Evolutionary conservation across 1,140 invertebrate genomes (phyloP).

Genomic region (Drosophila melanogaster): DNA sequence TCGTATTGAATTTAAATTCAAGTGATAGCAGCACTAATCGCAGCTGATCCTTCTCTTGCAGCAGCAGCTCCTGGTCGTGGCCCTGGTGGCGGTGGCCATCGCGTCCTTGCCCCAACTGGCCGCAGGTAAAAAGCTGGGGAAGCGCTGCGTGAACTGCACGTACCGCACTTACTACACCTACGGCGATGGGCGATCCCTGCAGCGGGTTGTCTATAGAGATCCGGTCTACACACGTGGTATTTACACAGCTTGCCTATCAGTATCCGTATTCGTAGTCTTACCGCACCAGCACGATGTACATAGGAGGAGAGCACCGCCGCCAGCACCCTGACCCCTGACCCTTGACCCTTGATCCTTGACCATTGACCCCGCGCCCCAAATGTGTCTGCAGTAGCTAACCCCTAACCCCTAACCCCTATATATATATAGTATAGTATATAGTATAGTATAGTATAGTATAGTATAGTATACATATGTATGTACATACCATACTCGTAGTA

Average conservation of each 20-base stretch:
- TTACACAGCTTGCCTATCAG: conserved; percentile 23
- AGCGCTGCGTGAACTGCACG: conserved; percentile 71
- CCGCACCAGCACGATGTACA: conserved; percentile 27
- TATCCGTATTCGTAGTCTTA: neutral
- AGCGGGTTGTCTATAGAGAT: conserved; percentile 70
- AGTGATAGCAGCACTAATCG: no score
- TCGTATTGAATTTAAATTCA: no score
- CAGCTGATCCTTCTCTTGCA: conserved; percentile 12
- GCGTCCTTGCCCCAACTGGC: conserved; percentile 34
- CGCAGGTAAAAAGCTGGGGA: conserved; percentile 74
- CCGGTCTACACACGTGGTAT: conserved; percentile 76
- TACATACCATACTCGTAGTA: neutral
- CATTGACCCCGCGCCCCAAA: no score
- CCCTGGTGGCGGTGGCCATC: conserved; percentile 53
- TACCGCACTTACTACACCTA: conserved; percentile 77
- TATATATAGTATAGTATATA: no score
- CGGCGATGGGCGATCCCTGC: conserved; percentile 65
- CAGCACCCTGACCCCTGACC: neutral
- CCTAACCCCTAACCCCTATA: neutral
- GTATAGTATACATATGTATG: no score
- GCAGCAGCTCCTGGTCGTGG: conserved; percentile 47
- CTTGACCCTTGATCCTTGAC: no score
- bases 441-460: no score
- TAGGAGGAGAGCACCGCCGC: conserved; percentile 27
- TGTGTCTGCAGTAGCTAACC: conserved; percentile 18